Evolutionary conservation across 1,140 invertebrate species (phyloP).

Genomic region (Calliphora vicina): DNA sequence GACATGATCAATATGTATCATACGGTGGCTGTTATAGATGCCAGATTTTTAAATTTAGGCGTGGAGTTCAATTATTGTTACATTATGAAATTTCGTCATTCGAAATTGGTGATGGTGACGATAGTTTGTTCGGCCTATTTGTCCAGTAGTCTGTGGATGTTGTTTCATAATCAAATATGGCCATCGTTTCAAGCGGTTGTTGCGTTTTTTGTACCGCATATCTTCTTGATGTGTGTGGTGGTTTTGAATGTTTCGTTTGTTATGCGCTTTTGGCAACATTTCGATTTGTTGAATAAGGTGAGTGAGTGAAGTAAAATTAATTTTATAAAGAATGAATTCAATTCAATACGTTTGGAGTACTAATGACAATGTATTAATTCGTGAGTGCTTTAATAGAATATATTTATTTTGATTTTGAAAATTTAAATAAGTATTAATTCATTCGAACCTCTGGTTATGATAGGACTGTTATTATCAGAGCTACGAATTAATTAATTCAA

Average conservation of each 20-base stretch:
- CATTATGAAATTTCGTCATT: slow-evolving; percentile 50
- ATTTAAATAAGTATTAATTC: too few relatives aligned
- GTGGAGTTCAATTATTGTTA: slow-evolving; percentile 51
- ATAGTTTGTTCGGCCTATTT: slow-evolving; percentile 49
- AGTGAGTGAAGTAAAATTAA: too few relatives aligned
- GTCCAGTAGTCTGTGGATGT: slow-evolving; percentile 49
- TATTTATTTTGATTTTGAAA: too few relatives aligned
- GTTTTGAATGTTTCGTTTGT: slow-evolving; percentile 51
- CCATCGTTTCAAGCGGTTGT: slow-evolving; percentile 54
- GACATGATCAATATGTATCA: slow-evolving; percentile 48
- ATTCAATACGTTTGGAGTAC: too few relatives aligned
- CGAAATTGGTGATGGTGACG: slow-evolving; percentile 46
- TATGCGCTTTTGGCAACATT: slow-evolving; percentile 56
- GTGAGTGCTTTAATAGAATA: too few relatives aligned
- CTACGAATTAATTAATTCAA: too few relatives aligned
- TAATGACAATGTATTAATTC: too few relatives aligned
- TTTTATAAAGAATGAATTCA: too few relatives aligned
- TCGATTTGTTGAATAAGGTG: slow-evolving; percentile 52
- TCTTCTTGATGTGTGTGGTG: slow-evolving; percentile 55
- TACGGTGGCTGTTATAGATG: slow-evolving; percentile 49
- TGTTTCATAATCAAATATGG: slow-evolving; percentile 51
- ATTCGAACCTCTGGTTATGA: too few relatives aligned
- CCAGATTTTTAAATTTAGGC: slow-evolving; percentile 47
- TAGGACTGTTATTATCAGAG: too few relatives aligned
- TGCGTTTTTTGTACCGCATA: slow-evolving; percentile 56